Conservation (phyloP, 2,888 invertebrate species). For the Eupithecia pulchellata region DNA sequence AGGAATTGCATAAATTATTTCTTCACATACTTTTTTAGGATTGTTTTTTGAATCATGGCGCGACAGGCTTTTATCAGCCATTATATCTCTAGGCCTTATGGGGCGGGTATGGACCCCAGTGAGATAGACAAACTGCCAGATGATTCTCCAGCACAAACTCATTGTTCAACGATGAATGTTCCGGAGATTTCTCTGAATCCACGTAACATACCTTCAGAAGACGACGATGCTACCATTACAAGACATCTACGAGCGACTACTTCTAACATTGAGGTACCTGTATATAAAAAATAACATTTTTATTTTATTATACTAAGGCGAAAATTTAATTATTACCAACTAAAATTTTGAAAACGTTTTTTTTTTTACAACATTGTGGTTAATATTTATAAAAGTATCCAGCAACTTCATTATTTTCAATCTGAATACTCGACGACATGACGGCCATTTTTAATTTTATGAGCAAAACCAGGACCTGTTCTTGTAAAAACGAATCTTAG, state of each 20-base stretch:
- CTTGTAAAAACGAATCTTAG: no score
- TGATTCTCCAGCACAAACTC: not conserved
- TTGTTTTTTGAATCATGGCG: not conserved
- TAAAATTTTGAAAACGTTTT: no score
- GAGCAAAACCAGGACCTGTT: no score
- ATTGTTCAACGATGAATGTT: not conserved
- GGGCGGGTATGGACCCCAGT: not conserved
- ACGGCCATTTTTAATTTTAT: no score
- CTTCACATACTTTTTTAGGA: no score
- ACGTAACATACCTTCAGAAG: not conserved
- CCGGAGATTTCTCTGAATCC: not conserved
- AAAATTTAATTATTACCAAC: no score
- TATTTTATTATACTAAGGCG: no score
- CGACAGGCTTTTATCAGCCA: not conserved
- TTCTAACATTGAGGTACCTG: not conserved
- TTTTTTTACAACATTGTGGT: no score
- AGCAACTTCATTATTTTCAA: no score
- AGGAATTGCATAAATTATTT: no score
- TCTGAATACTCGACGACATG: no score
- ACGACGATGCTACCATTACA: not conserved
- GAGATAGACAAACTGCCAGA: not conserved
- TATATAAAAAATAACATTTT: not conserved
- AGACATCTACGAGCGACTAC: not conserved
- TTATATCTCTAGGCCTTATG: not conserved
- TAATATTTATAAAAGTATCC: no score